These are phyloP conservation scores for Synergus itoensis DNA, from an alignment of 2,888 invertebrate genomes.

Conservation along the genomic window DNA sequence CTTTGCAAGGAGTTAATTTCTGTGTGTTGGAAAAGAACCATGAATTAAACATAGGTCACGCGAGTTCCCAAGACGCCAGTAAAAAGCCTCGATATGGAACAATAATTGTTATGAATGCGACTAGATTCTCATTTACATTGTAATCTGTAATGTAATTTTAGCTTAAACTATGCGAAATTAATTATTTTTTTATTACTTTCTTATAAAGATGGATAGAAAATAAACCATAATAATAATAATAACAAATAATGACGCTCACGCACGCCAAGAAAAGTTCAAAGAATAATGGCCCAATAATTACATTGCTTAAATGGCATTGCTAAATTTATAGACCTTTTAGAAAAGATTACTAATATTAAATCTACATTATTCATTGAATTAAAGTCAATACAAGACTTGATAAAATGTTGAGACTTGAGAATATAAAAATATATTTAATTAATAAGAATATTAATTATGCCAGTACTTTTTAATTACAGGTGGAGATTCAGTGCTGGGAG, in stretches of 20 bases:
- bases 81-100: conserved; percentile 3
- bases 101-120: conserved; percentile 26
- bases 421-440: too few species aligned
- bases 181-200: conserved; percentile 8
- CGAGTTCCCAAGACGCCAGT: conserved; percentile 4
- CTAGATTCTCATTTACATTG: conserved; percentile 22
- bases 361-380: not conserved
- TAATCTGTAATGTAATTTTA: conserved; percentile 11
- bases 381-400: too few species aligned
- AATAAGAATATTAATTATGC: not conserved
- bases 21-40: conserved; percentile 13
- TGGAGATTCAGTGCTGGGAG: conserved; percentile 76
- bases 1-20: conserved; percentile 4
- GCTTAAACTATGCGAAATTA: not conserved
- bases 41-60: conserved; percentile 24
- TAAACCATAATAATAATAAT: conserved; percentile 1
- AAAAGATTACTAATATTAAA: not conserved
- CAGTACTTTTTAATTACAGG: conserved; percentile 59
- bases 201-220: not conserved
- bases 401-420: too few species aligned
- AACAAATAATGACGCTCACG: not conserved
- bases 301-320: not conserved
- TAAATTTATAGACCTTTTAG: not conserved
- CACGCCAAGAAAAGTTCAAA: not conserved
- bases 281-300: not conserved